phyloP scores from a whole-genome alignment of 1,140 invertebrate genomes.

The Ectropis grisescens region DNA sequence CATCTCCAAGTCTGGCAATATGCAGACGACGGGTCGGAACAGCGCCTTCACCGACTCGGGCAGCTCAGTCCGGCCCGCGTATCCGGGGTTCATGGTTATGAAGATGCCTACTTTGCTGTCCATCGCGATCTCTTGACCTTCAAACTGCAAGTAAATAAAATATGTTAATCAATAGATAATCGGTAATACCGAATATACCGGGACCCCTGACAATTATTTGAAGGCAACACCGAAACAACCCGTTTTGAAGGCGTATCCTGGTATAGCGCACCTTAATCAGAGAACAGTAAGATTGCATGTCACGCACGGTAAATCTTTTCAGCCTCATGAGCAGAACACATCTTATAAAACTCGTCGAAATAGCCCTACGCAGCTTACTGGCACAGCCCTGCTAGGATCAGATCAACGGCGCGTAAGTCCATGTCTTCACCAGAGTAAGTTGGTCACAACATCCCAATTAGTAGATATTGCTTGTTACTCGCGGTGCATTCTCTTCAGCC shows the following conservation, averaged over 20 bases:
- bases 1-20: conserved; percentile 89
- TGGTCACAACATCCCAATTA: conserved; percentile 91
- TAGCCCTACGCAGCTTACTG: conserved; percentile 90
- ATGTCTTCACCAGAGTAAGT: conserved; percentile 94
- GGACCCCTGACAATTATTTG: no score
- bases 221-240: no score
- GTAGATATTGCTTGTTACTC: no score
- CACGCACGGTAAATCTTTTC: conserved; percentile 77
- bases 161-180: neutral
- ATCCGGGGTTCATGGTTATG: conserved; percentile 95
- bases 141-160: conserved; percentile 76
- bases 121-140: conserved; percentile 84
- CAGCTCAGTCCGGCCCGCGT: conserved; percentile 89
- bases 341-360: conserved; percentile 92
- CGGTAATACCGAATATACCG: no score
- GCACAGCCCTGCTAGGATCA: conserved; percentile 85
- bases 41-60: conserved; percentile 92
- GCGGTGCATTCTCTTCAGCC: no score
- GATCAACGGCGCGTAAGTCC: conserved; percentile 89
- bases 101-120: conserved; percentile 91
- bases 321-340: conserved; percentile 83
- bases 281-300: no score
- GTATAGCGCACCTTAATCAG: no score
- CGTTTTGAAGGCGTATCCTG: no score
- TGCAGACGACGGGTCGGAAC: conserved; percentile 91